Conservation (phyloP, 2,888 invertebrate species). For the Atethmia centrago region DNA sequence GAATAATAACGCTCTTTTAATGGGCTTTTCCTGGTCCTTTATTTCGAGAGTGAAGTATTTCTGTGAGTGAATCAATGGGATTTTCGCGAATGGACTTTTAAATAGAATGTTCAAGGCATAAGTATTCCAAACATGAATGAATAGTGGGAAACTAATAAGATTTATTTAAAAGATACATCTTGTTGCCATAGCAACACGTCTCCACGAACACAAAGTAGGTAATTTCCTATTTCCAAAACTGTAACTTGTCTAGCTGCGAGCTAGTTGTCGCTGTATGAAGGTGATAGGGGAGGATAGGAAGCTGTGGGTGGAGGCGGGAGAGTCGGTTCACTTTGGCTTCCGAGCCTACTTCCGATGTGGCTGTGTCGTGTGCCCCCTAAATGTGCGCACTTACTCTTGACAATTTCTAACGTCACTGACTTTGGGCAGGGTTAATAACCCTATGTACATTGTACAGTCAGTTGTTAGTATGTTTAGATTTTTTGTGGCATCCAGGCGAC, state of each 20-base stretch:
- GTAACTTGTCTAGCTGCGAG: conserved; percentile 41
- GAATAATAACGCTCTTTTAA: conserved; percentile 83
- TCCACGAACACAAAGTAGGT: conserved; percentile 33
- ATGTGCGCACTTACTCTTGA: conserved; percentile 55
- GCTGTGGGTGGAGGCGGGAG: conserved; percentile 58
- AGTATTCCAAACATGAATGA: conserved; percentile 23
- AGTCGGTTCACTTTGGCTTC: conserved; percentile 69
- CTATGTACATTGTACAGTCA: conserved; percentile 12
- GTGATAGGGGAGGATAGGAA: conserved; percentile 60
- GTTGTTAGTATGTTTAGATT: background rate
- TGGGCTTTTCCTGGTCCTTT: conserved; percentile 79
- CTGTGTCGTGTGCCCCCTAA: conserved; percentile 57
- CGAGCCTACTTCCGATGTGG: conserved; percentile 73
- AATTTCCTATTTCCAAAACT: conserved; percentile 58
- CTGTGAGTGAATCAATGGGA: conserved; percentile 68
- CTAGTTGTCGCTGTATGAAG: conserved; percentile 50
- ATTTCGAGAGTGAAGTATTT: conserved; percentile 75
- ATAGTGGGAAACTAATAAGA: conserved; percentile 39
- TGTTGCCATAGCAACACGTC: conserved; percentile 9
- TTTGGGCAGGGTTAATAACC: conserved; percentile 37
- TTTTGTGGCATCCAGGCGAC: background rate
- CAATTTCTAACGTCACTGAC: conserved; percentile 43
- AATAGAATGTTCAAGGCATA: conserved; percentile 34
- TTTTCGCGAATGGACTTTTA: conserved; percentile 60
- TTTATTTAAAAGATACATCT: conserved; percentile 31